phyloP scores from a whole-genome alignment of 2,797 vertebrate genomes.

The Lateolabrax maculatus region DNA sequence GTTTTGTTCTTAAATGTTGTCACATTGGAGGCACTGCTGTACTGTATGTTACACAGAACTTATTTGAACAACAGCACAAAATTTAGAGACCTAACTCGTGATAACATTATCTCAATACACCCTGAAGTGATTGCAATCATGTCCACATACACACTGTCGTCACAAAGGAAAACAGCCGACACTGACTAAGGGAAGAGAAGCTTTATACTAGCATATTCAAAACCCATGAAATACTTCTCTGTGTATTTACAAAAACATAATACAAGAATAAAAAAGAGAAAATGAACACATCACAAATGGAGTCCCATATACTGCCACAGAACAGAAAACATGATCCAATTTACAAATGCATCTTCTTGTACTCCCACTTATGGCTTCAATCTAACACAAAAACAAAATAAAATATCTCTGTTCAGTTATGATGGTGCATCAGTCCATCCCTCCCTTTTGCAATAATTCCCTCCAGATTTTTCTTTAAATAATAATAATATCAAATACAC shows the following conservation, averaged over 20 bases:
- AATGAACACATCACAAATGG: slow-evolving; percentile 84
- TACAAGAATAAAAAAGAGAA: slow-evolving; percentile 85
- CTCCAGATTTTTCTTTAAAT: slow-evolving; percentile 74
- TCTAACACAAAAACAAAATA: slow-evolving; percentile 77
- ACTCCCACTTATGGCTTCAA: slow-evolving; percentile 82
- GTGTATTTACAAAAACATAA: slow-evolving; percentile 87
- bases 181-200: slow-evolving; percentile 80
- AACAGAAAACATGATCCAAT: slow-evolving; percentile 80
- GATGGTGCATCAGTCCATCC: slow-evolving; percentile 56
- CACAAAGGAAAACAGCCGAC: slow-evolving; percentile 49
- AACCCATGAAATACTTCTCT: slow-evolving; percentile 85
- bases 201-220: slow-evolving; percentile 86
- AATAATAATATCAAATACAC: slow-evolving; percentile 85
- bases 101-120: not conserved
- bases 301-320: slow-evolving; percentile 75
- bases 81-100: not conserved
- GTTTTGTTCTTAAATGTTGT: slow-evolving; percentile 10
- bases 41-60: not conserved
- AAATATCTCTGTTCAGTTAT: slow-evolving; percentile 68
- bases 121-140: not conserved
- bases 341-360: slow-evolving; percentile 83
- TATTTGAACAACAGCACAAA: not conserved
- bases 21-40: slow-evolving; percentile 2
- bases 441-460: slow-evolving; percentile 58
- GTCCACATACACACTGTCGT: not conserved